Percentiles rank a stretch among this genome's conserved stretches.
Evolutionary conservation across 2,113 vertebrate species (phyloP).

Genomic region (Chloropsis hardwickii): DNA sequence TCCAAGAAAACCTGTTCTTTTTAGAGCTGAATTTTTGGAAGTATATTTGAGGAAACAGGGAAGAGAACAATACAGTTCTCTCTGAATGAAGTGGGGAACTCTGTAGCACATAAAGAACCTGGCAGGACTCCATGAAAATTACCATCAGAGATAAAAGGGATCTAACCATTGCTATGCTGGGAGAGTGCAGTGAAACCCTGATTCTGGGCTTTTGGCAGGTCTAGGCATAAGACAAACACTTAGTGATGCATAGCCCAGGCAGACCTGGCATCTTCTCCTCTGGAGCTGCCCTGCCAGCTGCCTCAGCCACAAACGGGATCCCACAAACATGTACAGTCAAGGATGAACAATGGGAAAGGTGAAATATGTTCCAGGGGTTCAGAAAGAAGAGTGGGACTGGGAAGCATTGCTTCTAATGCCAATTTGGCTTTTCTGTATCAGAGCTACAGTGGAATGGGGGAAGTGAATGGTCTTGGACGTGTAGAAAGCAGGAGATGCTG

Average conservation of each 20-base stretch:
- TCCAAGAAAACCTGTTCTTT: neutral
- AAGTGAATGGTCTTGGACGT: neutral
- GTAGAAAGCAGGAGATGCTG: neutral
- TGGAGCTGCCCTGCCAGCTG: conserved; percentile 48
- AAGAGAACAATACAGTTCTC: neutral
- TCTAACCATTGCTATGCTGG: conserved; percentile 51
- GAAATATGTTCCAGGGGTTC: neutral
- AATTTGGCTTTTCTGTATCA: neutral
- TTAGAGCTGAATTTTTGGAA: neutral
- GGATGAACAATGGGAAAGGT: conserved; percentile 21
- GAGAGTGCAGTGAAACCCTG: conserved; percentile 39
- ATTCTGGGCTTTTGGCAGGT: conserved; percentile 55
- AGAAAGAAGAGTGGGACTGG: neutral
- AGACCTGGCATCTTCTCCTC: conserved; percentile 46
- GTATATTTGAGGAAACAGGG: neutral
- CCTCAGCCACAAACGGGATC: conserved; percentile 36
- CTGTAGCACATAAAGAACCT: conserved; percentile 39
- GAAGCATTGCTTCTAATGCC: neutral
- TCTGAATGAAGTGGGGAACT: conserved; percentile 19
- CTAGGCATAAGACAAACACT: conserved; percentile 39
- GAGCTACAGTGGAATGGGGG: accelerated
- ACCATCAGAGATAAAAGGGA: conserved; percentile 50
- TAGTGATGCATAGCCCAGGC: neutral
- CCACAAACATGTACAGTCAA: conserved; percentile 49
- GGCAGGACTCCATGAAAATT: conserved; percentile 43